Evolutionary conservation across 2,888 invertebrate species (phyloP).

Genomic region (Gordius sp.): DNA sequence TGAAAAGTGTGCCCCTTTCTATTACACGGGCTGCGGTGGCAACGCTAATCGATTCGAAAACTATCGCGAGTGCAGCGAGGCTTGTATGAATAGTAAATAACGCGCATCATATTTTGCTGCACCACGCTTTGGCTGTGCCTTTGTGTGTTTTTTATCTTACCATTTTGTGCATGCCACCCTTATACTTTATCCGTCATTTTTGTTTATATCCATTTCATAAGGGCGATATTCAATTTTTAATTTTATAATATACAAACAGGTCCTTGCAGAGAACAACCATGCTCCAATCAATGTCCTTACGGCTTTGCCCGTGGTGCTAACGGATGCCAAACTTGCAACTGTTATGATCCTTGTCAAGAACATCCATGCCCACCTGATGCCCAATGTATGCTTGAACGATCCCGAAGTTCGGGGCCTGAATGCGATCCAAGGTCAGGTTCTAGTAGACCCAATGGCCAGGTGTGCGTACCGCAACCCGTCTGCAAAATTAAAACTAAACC

Average conservation of each 20-base stretch:
- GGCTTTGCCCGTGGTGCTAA: background rate
- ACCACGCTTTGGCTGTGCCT: too few relatives aligned
- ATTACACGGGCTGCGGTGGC: conserved; percentile 8
- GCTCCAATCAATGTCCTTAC: background rate
- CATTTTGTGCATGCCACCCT: too few relatives aligned
- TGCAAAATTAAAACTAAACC: background rate
- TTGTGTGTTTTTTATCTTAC: too few relatives aligned
- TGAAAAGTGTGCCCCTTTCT: background rate
- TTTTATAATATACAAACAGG: background rate
- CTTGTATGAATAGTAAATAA: too few relatives aligned
- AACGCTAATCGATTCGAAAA: background rate
- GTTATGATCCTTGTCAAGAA: background rate
- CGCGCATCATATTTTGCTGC: too few relatives aligned
- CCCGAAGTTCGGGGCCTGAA: background rate
- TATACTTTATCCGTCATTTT: too few relatives aligned
- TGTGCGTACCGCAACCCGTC: background rate
- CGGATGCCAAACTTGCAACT: conserved; percentile 1
- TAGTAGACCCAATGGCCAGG: background rate
- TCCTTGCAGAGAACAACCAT: background rate
- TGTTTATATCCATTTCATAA: too few relatives aligned
- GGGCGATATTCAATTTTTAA: too few relatives aligned
- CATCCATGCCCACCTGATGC: background rate
- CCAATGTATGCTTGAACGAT: conserved; percentile 1
- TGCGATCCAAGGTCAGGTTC: background rate
- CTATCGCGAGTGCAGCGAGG: background rate